phyloP scores from a whole-genome alignment of 2,113 vertebrate genomes.

The Clupea harengus region DNA sequence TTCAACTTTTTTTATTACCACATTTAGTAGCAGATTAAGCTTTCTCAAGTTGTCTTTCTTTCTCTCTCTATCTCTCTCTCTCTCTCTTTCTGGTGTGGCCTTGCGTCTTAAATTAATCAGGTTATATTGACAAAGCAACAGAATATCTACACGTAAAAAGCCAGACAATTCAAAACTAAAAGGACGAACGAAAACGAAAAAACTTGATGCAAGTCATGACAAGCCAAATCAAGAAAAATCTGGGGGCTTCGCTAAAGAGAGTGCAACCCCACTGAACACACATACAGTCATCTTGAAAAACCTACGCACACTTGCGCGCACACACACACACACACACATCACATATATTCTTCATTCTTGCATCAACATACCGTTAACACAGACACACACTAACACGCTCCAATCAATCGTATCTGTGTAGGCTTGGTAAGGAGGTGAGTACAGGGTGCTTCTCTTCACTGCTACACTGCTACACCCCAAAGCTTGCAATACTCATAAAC shows the following conservation, averaged over 20 bases:
- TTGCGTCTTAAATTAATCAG: slow-evolving; percentile 24
- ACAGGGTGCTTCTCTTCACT: slow-evolving; percentile 26
- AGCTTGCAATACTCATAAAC: slow-evolving; percentile 39
- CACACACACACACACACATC: slow-evolving; percentile 33
- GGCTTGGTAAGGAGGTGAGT: not conserved
- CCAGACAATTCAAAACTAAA: slow-evolving; percentile 42
- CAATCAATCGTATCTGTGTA: slow-evolving; percentile 6
- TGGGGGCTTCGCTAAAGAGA: slow-evolving; percentile 76
- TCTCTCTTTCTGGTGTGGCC: slow-evolving; percentile 51
- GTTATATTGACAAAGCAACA: slow-evolving; percentile 90
- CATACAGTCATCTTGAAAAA: slow-evolving; percentile 18
- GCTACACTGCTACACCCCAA: slow-evolving; percentile 27
- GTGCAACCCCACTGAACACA: slow-evolving; percentile 17
- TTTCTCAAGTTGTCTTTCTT: not conserved
- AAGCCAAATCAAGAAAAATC: slow-evolving; percentile 83
- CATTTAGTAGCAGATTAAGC: not conserved
- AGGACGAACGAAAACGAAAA: slow-evolving; percentile 82
- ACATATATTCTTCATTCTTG: slow-evolving; percentile 7
- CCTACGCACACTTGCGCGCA: slow-evolving; percentile 42
- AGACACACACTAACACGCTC: slow-evolving; percentile 22
- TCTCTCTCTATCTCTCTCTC: slow-evolving; percentile 30
- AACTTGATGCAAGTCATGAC: slow-evolving; percentile 99
- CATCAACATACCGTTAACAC: slow-evolving; percentile 13
- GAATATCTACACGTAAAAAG: slow-evolving; percentile 87
- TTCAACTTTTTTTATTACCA: not conserved